Conservation (phyloP, 1,140 invertebrate genomes). For the Bombus cullumanus region DNA sequence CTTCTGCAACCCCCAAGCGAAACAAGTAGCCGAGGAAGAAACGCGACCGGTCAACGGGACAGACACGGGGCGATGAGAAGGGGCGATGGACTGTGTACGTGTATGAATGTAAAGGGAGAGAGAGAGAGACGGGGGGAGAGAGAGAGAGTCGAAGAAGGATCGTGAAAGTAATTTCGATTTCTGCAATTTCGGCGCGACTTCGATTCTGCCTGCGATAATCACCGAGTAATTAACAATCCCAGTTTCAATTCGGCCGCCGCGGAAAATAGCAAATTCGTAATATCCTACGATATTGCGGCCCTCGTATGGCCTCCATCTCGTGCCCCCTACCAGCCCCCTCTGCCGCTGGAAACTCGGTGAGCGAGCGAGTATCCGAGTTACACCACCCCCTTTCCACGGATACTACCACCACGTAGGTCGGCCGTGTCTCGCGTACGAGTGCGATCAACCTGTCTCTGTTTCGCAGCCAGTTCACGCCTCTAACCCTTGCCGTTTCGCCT, state of each 20-base stretch:
- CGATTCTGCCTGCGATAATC: conserved; percentile 80
- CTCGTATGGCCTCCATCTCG: conserved; percentile 57
- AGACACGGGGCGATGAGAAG: too few species aligned
- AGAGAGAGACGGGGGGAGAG: too few species aligned
- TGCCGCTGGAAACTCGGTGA: conserved; percentile 58
- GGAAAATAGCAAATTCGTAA: conserved; percentile 84
- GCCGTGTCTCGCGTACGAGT: conserved; percentile 15
- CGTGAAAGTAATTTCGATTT: conserved; percentile 79
- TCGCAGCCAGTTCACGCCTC: conserved; percentile 1
- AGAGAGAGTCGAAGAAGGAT: conserved; percentile 21
- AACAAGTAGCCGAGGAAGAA: too few species aligned
- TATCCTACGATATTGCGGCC: conserved; percentile 82
- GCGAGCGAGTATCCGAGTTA: conserved; percentile 65
- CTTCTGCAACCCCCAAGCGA: too few species aligned
- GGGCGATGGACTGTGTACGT: not conserved
- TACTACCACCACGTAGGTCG: conserved; percentile 2
- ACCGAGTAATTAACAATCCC: conserved; percentile 83
- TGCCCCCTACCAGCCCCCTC: conserved; percentile 14
- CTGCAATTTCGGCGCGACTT: conserved; percentile 71
- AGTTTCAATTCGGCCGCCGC: conserved; percentile 81
- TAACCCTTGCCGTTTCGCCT: not conserved
- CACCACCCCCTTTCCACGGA: conserved; percentile 26
- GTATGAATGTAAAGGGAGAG: not conserved
- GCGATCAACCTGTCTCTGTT: conserved; percentile 34
- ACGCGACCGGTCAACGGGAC: too few species aligned